These are phyloP conservation scores for Digitonthophagus gazella DNA, from an alignment of 2,888 invertebrate genomes.

Conservation along the genomic window DNA sequence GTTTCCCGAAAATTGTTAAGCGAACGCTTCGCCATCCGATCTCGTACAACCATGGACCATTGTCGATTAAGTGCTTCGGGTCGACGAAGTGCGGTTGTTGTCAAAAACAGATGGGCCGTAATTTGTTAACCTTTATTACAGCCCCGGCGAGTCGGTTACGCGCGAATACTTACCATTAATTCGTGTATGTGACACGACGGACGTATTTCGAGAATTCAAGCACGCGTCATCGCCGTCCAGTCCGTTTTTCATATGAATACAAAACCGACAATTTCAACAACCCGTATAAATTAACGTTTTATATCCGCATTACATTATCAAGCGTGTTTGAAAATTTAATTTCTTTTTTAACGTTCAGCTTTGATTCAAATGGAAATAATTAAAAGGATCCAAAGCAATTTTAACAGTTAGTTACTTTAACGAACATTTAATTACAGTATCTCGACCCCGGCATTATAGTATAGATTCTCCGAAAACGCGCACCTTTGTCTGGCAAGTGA, in stretches of 20 bases:
- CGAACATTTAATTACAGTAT: no score
- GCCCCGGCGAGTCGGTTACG: neutral
- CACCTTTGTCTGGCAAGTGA: neutral
- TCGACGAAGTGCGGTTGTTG: conserved; percentile 18
- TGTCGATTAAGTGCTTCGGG: neutral
- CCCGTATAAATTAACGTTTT: no score
- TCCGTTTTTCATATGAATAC: neutral
- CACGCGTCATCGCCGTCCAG: neutral
- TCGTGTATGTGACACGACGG: neutral
- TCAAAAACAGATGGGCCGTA: conserved; percentile 28
- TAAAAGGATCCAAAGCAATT: no score
- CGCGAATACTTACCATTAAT: neutral
- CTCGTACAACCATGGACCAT: neutral
- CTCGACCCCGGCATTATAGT: neutral
- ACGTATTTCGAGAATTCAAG: neutral
- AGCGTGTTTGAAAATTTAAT: neutral
- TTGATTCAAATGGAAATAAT: no score
- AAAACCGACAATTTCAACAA: neutral
- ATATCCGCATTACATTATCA: neutral
- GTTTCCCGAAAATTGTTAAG: neutral
- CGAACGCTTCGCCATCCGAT: neutral
- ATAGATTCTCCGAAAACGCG: neutral
- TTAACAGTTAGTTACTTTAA: no score
- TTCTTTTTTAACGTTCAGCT: neutral
- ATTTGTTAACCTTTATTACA: conserved; percentile 23